Evolutionary conservation across 2,797 vertebrate species (phyloP), one percentile per base, ranked within the genome.

Genomic region (Erethizon dorsatum): DNA sequence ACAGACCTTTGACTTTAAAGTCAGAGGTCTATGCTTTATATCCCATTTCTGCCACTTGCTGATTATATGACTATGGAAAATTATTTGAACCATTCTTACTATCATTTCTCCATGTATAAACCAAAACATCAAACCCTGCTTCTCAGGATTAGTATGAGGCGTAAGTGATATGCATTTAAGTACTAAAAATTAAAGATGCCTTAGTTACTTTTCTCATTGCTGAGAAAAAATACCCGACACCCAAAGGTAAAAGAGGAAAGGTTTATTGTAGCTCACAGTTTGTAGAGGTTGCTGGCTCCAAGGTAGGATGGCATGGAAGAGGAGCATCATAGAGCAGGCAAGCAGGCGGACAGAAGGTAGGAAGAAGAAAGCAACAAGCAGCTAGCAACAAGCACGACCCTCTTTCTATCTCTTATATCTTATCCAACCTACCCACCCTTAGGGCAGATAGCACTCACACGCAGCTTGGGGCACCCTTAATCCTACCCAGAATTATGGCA

Each of bases 11-110:
- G 31, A 15, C 50, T 95, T 69, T 61, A 87, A 97, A 96, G 31
- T 24, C 77, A 92, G 20, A 84, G 14, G 45, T n/a, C 54, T 71
- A 37, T 94, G n/a, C n/a, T 90, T 95, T 87, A 54, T 83, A 69
- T 84, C 41, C 94, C 11, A 50, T 80, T 95, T 61, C 33, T 56
- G 37, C 59, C 4, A 52, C 20, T 90, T 67, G 14, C 52, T 47
- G 45, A 54, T 20, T 85, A 1, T 88, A 69, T 80, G 57, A 80
- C 77, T 92, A 26, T 65, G 26, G 9, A n/a, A 75, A 80, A 85
- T 95, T 94, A 94, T 90, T 96, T 59, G 86, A 90, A 79, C 12
- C 10, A 77, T 90, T 84, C 28, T 96, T 90, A 73, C 12, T 94
- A 83, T 92, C 37, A 92, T 84, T 90, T 92, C 24, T 13, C 4